Evolutionary conservation across 92 coral and sea anemone genomes (phyloP), one percentile per base, ranked within the genome.

Genomic region (Zoanthus sociatus): DNA sequence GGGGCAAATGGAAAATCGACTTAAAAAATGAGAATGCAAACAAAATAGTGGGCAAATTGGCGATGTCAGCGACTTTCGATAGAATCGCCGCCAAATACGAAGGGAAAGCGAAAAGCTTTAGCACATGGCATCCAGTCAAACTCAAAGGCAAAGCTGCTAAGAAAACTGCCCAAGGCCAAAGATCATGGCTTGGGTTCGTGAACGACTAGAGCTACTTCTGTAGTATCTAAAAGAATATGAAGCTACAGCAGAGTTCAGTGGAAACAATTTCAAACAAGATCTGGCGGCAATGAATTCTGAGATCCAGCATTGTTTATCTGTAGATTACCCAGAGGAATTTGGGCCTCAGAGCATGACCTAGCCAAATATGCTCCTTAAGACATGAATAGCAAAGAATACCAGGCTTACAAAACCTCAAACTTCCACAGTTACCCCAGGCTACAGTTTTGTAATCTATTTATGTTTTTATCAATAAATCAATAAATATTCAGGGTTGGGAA

Each of bases 251-350:
- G 90, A 87, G 42, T 83, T 67, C 68, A 83, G 21, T 18, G 78
- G 87, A 15, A 70, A 47, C 48, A 81, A 83, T 73, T 83, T 83
- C 42, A 86, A 87, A 87, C 84, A 82, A 61, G 90, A 78, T 45
- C 83, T 87, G 54, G 84, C 82, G 79, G 83, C 78, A n/a, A 58
- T 87, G 73, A 78, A 87, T 68, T 47, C 90, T 16, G 90, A 87
- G 67, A 83, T 83, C 66, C 87, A 78, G 64, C 44, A 48, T 12
- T 89, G 88, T 69, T 73, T 89, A 81, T 44, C 91, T 45, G 78
- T 33, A 26, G 91, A 83, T 82, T 78, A 89, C 78, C 88, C 83
- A 21, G 75, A 56, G 78, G 91, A 82, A 69, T 88, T 88, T 83
- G 88, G 91, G 50, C 91, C 83, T 54, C 21, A 88, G 66, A 86